Percentiles rank a stretch among this genome's conserved stretches.
Conservation (phyloP, 2,113 vertebrate genomes). For the Xyliphius kryptos region DNA sequence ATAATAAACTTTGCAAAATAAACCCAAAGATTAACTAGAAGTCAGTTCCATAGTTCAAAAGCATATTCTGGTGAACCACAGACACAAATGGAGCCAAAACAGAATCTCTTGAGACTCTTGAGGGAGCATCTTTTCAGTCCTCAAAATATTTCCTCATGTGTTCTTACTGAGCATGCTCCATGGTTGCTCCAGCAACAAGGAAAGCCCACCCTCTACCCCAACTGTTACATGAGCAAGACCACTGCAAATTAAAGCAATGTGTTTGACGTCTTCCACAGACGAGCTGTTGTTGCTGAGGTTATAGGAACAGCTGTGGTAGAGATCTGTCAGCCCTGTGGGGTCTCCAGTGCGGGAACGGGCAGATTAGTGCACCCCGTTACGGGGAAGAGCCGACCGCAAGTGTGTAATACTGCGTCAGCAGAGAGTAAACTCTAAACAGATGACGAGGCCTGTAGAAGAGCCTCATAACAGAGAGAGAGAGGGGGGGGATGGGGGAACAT, state of each 20-base stretch:
- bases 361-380: conserved; percentile 17
- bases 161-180: conserved; percentile 14
- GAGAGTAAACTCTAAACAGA: conserved; percentile 38
- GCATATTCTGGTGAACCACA: too few species aligned
- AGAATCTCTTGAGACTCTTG: too few species aligned
- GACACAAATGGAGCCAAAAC: too few species aligned
- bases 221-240: conserved; percentile 21
- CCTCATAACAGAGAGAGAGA: neutral
- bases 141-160: neutral
- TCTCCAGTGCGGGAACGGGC: conserved; percentile 10
- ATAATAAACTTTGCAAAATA: too few species aligned
- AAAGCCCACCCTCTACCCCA: conserved; percentile 1
- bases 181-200: conserved; percentile 29
- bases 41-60: too few species aligned
- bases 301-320: conserved; percentile 27
- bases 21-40: too few species aligned
- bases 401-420: conserved; percentile 17
- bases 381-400: conserved; percentile 17
- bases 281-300: conserved; percentile 10
- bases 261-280: conserved; percentile 10
- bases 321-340: conserved; percentile 26
- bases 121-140: too few species aligned
- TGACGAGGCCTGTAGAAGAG: conserved; percentile 2
- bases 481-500: neutral
- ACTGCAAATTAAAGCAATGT: conserved; percentile 45